Evolutionary conservation across 2,888 invertebrate species (phyloP).

Genomic region (Athalia rosae): DNA sequence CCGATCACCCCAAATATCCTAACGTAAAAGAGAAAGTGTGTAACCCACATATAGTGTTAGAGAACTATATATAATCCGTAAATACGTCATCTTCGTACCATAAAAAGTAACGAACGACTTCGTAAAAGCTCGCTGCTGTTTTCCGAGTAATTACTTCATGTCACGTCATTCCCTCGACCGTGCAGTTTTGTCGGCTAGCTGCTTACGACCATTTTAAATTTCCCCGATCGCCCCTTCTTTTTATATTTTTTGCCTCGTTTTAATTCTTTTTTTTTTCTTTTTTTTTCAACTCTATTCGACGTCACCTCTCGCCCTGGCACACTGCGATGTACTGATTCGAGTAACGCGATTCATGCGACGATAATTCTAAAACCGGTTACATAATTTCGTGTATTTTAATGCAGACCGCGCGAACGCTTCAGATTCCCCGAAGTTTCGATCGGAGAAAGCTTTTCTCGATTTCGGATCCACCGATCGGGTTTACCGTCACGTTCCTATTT

Average conservation of each 20-base stretch:
- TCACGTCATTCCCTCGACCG: conserved; percentile 28
- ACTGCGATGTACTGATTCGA: no score
- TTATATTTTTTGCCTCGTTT: no score
- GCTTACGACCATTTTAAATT: not conserved
- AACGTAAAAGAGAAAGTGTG: not conserved
- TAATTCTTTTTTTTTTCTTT: no score
- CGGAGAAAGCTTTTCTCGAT: not conserved
- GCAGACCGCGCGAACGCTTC: not conserved
- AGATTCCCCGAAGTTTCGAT: not conserved
- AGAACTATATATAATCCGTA: not conserved
- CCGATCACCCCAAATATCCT: not conserved
- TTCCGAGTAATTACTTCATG: conserved; percentile 33
- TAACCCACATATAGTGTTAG: conserved; percentile 3
- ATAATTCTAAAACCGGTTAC: not conserved
- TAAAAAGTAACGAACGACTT: conserved; percentile 26
- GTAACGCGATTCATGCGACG: not conserved
- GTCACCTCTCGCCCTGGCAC: no score
- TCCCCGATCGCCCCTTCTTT: not conserved
- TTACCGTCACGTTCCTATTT: no score
- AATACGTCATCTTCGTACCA: conserved; percentile 12
- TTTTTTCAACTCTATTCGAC: no score
- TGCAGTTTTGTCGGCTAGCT: not conserved
- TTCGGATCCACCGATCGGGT: no score
- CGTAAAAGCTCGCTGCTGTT: conserved; percentile 6
- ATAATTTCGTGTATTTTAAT: conserved; percentile 15